Evolutionary conservation across 2,113 vertebrate species (phyloP).

Genomic region (human (Homo sapiens)): GRCh38 chr20:63594501-63595000

Average conservation of each 20-base stretch:
- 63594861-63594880: too few relatives aligned
- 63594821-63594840: too few relatives aligned
- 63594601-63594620: neutral
- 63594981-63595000: too few relatives aligned
- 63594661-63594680: neutral
- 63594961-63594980: too few relatives aligned
- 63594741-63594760: neutral
- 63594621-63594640: neutral
- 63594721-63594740: neutral
- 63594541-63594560: neutral
- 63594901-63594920: too few relatives aligned
- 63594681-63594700: neutral
- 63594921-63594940: too few relatives aligned
- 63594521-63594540: neutral
- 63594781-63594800: too few relatives aligned
- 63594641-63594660: neutral
- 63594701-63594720: rapidly evolving
- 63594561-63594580: neutral
- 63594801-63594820: too few relatives aligned
- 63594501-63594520: neutral
- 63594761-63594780: too few relatives aligned
- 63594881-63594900: too few relatives aligned
- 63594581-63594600: neutral
- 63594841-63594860: too few relatives aligned
- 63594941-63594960: too few relatives aligned